A percentile compares a stretch with the other conserved stretches of the same genome.
Evolutionary conservation across 2,113 vertebrate genomes (phyloP).

Genomic region (Pseudopodoces humilis): DNA sequence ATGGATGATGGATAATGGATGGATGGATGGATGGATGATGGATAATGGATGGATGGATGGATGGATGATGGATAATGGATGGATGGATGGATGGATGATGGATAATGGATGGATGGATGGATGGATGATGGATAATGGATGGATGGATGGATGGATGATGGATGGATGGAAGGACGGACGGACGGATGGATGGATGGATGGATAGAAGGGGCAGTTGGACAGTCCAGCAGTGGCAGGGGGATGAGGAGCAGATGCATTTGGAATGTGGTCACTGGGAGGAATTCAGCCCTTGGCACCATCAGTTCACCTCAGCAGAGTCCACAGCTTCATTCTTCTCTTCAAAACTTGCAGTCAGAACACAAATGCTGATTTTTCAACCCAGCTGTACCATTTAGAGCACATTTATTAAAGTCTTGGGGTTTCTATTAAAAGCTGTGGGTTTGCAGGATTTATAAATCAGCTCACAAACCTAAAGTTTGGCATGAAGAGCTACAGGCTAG

Average conservation of each 20-base stretch:
- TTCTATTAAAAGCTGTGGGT: slow-evolving; percentile 44
- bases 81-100: too few relatives aligned
- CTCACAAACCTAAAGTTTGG: slow-evolving; percentile 9
- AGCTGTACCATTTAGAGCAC: slow-evolving; percentile 16
- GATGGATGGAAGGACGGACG: neutral
- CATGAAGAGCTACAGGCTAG: neutral
- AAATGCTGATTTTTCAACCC: neutral
- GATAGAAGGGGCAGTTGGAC: neutral
- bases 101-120: neutral
- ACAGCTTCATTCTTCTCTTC: accelerated
- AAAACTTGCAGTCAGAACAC: neutral
- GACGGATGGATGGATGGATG: neutral
- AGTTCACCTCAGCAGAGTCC: neutral
- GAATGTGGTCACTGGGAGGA: neutral
- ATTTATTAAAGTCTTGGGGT: slow-evolving; percentile 3
- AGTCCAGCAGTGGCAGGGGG: neutral
- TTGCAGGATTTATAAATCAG: slow-evolving; percentile 38
- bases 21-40: too few relatives aligned
- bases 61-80: neutral
- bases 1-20: neutral
- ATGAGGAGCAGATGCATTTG: neutral
- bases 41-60: neutral
- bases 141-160: neutral
- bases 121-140: neutral
- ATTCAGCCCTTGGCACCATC: accelerated